A percentile compares a stretch with the other conserved stretches of the same genome.
These are phyloP conservation scores for Conopomorpha cramerella DNA, from an alignment of 1,140 invertebrate species.

Conservation along the genomic window DNA sequence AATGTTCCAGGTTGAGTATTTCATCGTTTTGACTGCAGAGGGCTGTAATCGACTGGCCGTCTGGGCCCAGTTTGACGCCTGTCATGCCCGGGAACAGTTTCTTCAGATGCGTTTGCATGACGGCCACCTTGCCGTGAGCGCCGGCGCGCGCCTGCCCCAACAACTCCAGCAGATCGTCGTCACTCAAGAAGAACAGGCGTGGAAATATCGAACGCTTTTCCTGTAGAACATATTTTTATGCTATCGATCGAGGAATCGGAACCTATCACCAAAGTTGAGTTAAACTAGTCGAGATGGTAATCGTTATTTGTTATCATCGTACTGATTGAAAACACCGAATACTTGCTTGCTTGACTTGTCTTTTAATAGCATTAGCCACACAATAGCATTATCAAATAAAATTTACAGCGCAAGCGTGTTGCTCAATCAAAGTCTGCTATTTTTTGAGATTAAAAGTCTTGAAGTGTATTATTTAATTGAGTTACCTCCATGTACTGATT, in stretches of 20 bases:
- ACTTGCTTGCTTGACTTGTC: too few species aligned
- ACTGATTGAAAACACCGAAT: too few species aligned
- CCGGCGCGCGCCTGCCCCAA: slow-evolving; percentile 75
- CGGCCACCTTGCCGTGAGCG: slow-evolving; percentile 72
- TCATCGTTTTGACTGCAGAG: slow-evolving; percentile 75
- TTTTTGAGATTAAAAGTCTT: too few species aligned
- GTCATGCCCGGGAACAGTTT: slow-evolving; percentile 90
- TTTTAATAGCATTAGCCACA: too few species aligned
- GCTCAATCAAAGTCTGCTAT: too few species aligned
- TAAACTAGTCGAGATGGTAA: too few species aligned
- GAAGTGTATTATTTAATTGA: slow-evolving; percentile 3
- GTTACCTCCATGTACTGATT: slow-evolving; percentile 92
- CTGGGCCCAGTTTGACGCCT: slow-evolving; percentile 40
- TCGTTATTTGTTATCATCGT: too few species aligned
- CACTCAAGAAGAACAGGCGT: slow-evolving; percentile 94
- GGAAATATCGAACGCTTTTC: slow-evolving; percentile 94
- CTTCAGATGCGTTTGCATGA: slow-evolving; percentile 91
- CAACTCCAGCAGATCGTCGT: slow-evolving; percentile 94
- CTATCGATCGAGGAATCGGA: too few species aligned
- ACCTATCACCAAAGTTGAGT: too few species aligned
- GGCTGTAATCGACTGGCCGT: slow-evolving; percentile 38
- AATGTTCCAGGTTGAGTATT: slow-evolving; percentile 81
- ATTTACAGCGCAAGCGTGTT: too few species aligned
- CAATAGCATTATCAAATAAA: too few species aligned
- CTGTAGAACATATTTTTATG: too few species aligned